These are phyloP conservation scores for Morelia viridis DNA, from an alignment of 2,797 vertebrate genomes.

Conservation along the genomic window DNA sequence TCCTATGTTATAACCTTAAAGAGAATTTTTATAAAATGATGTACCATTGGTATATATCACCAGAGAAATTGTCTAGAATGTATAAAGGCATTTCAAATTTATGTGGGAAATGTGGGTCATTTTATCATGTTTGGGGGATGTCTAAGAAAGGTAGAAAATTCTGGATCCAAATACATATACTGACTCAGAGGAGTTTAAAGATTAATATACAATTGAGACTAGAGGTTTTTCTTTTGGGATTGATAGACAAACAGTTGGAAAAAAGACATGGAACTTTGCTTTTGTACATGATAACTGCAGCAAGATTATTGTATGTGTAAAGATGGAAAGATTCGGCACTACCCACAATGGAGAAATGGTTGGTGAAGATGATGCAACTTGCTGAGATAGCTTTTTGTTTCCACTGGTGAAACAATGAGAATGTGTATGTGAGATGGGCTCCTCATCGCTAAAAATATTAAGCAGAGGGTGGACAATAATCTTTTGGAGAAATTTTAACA, in stretches of 20 bases:
- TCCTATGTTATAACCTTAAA: too few species aligned
- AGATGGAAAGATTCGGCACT: not conserved
- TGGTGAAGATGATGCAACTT: not conserved
- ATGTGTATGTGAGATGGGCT: not conserved
- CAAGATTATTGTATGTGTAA: not conserved
- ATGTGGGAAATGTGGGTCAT: not conserved
- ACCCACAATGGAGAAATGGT: not conserved
- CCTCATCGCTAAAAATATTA: not conserved
- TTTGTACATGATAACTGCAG: not conserved
- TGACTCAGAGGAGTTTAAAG: too few species aligned
- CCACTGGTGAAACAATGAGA: not conserved
- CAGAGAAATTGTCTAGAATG: not conserved
- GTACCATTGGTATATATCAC: too few species aligned
- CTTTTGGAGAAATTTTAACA: not conserved
- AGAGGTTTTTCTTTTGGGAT: not conserved
- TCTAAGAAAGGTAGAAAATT: too few species aligned
- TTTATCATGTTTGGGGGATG: too few species aligned
- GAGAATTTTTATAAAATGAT: too few species aligned
- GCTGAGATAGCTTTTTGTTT: not conserved
- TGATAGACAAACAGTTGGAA: not conserved
- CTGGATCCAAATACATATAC: too few species aligned
- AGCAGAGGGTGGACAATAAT: not conserved
- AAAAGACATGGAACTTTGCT: not conserved
- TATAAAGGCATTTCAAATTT: not conserved
- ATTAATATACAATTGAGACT: too few species aligned